Conservation (phyloP, 2,113 vertebrate species). For the Oophaga pumilio region DNA sequence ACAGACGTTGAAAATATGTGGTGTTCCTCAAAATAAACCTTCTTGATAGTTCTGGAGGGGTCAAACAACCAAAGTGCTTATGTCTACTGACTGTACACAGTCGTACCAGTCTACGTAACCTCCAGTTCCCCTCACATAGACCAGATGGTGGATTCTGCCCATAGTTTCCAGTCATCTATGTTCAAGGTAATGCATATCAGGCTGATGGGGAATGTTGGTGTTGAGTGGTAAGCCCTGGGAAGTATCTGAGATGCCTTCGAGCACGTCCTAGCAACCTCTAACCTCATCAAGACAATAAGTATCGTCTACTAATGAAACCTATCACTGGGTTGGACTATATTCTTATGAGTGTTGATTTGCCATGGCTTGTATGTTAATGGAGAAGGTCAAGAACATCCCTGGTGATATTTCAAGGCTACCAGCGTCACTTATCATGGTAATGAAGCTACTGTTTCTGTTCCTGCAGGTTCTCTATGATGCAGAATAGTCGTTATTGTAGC, state of each 20-base stretch:
- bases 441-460: not conserved
- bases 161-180: not conserved
- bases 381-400: not conserved
- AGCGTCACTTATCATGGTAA: not conserved
- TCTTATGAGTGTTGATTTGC: not conserved
- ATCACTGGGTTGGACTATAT: not conserved
- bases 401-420: not conserved
- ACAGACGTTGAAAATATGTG: not conserved
- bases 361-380: not conserved
- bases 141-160: not conserved
- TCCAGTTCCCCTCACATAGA: not conserved
- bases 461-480: not conserved
- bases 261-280: not conserved
- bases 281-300: not conserved
- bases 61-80: not conserved
- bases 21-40: not conserved
- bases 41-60: not conserved
- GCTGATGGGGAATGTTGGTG: not conserved
- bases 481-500: not conserved
- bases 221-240: not conserved
- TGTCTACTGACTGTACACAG: not conserved
- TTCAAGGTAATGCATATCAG: not conserved
- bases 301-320: not conserved
- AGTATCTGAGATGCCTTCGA: not conserved
- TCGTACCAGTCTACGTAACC: not conserved